phyloP scores from a whole-genome alignment of 1,140 invertebrate genomes.

The Bombus confusus region DNA sequence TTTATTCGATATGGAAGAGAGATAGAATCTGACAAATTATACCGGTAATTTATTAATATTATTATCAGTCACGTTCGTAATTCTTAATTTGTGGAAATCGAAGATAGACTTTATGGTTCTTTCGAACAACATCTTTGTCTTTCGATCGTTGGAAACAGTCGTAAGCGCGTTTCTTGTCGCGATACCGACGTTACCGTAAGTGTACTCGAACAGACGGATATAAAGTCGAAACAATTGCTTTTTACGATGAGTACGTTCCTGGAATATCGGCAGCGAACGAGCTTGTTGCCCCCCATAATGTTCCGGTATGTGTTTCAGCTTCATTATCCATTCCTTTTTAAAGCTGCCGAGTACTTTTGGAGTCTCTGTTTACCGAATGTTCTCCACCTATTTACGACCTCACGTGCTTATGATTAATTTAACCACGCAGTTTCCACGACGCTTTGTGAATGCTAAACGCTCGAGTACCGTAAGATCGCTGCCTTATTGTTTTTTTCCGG shows the following conservation, averaged over 20 bases:
- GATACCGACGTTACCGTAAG: slow-evolving; percentile 8
- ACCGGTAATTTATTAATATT: too few species aligned
- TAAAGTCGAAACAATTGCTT: slow-evolving; percentile 71
- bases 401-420: slow-evolving; percentile 18
- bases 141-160: not conserved
- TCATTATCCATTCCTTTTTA: slow-evolving; percentile 52
- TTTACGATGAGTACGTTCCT: slow-evolving; percentile 69
- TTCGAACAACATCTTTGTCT: too few species aligned
- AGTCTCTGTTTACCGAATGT: too few species aligned
- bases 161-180: slow-evolving; percentile 35
- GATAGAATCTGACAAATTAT: too few species aligned
- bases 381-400: not conserved
- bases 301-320: slow-evolving; percentile 36
- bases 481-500: not conserved
- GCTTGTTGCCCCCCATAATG: slow-evolving; percentile 12
- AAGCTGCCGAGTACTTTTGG: slow-evolving; percentile 32
- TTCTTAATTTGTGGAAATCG: not conserved
- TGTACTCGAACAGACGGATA: slow-evolving; percentile 40
- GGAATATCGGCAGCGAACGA: slow-evolving; percentile 59
- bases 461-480: not conserved
- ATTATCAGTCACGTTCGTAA: too few species aligned
- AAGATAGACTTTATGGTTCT: not conserved
- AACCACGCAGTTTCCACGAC: not conserved
- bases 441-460: not conserved
- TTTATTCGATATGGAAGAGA: too few species aligned